Conservation (phyloP, 92 coral and sea anemone species). For the Paragorgia papillata region DNA sequence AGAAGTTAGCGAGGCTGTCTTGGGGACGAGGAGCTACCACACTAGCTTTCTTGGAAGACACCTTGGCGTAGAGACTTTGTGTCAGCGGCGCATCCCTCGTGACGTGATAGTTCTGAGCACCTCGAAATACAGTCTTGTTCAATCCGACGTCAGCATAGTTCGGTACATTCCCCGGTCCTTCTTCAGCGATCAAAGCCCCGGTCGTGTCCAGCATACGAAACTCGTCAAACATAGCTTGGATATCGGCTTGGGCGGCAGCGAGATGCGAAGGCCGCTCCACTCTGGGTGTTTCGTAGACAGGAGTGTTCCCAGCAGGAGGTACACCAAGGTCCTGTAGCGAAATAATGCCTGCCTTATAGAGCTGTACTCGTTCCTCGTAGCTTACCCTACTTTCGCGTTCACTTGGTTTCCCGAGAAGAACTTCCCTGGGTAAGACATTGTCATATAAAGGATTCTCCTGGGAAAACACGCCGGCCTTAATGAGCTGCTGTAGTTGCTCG, state of each 20-base stretch:
- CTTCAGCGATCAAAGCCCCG: not conserved
- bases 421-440: not conserved
- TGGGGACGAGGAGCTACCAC: not conserved
- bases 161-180: not conserved
- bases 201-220: not conserved
- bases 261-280: not conserved
- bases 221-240: slow-evolving; percentile 21
- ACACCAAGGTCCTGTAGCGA: not conserved
- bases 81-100: not conserved
- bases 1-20: not conserved
- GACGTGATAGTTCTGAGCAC: slow-evolving; percentile 4
- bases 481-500: slow-evolving; percentile 8
- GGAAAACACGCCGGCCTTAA: slow-evolving; percentile 1
- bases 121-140: not conserved
- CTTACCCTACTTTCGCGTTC: not conserved
- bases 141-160: not conserved
- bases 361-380: not conserved
- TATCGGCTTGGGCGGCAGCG: not conserved
- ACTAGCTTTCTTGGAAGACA: not conserved
- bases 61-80: slow-evolving; percentile 10
- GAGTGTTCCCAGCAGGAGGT: not conserved
- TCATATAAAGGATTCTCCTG: not conserved
- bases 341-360: slow-evolving; percentile 4
- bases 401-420: not conserved
- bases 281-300: not conserved